Conservation (phyloP, 2,113 vertebrate genomes). For the Archocentrus centrarchus region DNA sequence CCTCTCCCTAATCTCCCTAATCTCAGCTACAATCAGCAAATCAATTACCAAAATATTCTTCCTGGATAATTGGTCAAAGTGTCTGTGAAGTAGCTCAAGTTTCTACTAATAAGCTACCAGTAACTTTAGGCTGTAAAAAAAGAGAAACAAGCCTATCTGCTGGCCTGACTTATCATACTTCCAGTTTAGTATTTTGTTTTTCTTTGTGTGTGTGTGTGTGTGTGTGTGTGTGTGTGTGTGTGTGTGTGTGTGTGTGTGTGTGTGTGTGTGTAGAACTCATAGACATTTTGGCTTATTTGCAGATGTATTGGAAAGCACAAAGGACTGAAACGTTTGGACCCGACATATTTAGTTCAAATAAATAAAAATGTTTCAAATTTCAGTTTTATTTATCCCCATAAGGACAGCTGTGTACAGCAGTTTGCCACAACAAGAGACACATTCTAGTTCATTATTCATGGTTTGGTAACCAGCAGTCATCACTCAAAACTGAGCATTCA, state of each 20-base stretch:
- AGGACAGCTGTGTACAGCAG: neutral
- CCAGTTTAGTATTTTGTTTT: neutral
- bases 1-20: slow-evolving; percentile 17
- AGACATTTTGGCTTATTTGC: too few relatives aligned
- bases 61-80: slow-evolving; percentile 22
- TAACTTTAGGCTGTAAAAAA: neutral
- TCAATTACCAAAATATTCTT: slow-evolving; percentile 46
- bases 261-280: neutral
- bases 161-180: neutral
- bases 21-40: slow-evolving; percentile 47
- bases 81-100: neutral
- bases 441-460: slow-evolving; percentile 8
- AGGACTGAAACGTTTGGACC: neutral
- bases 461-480: slow-evolving; percentile 5
- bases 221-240: neutral
- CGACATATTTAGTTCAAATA: neutral
- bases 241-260: neutral
- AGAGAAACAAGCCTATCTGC: neutral
- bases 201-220: neutral
- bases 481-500: neutral
- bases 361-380: slow-evolving; percentile 4
- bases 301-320: neutral
- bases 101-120: neutral
- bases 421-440: neutral
- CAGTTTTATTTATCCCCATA: slow-evolving; percentile 3